Base-by-base conservation (phyloP, 2,888 invertebrate genomes). In the Machimus rusticus region DNA sequence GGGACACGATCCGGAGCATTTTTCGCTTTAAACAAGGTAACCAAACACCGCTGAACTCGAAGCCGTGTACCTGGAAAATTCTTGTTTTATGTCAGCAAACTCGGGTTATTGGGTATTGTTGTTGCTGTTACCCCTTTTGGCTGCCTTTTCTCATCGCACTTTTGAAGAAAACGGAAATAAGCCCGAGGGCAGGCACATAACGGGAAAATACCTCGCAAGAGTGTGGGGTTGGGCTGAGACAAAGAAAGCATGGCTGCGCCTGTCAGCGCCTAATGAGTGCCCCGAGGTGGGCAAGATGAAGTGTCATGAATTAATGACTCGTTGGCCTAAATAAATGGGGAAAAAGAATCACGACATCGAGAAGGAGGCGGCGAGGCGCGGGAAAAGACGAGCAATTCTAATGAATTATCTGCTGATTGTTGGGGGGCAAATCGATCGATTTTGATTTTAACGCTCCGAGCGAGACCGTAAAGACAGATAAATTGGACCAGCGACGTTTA, bases 51-150 rank as follows among this genome's bases (percentile, higher is more conserved):
- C 77, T 51, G 37, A 19, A 14, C 34, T 6, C 14, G n/a, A 37
- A 19, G 34, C 6, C 28, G 14, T 74, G 14, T 74, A 31, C 34
- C 37, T 77, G 37, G 16, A 28, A n/a, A 78, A 46, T 34, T 23
- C 78, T 43, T 46, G 78, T 23, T 77, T 78, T 74, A 78, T 78
- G 78, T 78, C 78, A 78, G 46, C 78, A 78, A 78, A 78, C 78
- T 78, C n/a, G 39, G 23, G 16, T 8, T 77, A 5, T 9, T 19
- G 23, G n/a, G 28, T 19, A 46, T 74, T 74, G 31, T 46, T 78
- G 78, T 78, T 43, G 34, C 5, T 6, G 78, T 23, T 78, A 14
- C 46, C 19, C n/a, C 28, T 19, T 39, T 78, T 31, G 3, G 19
- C 43, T 3, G 77, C 37, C 8, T 78, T 78, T 43, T 78, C 78